Conservation (phyloP, 2,888 invertebrate genomes). For the Rhamnusium bicolor region DNA sequence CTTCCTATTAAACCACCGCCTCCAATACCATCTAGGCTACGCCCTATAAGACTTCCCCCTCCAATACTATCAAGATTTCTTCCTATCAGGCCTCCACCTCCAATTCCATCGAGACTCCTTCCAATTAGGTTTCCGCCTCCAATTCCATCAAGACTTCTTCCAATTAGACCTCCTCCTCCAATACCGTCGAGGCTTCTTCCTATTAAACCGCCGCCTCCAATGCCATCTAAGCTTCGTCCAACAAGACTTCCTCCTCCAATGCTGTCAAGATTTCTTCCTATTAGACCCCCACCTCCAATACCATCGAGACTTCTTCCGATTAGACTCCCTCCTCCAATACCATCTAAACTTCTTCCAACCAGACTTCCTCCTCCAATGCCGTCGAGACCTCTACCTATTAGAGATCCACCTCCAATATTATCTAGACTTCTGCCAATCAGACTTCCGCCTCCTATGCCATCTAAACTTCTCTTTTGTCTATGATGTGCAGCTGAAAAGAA, state of each 20-base stretch:
- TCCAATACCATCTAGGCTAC: background rate
- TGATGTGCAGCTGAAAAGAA: background rate
- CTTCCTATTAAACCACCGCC: background rate
- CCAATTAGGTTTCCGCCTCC: background rate
- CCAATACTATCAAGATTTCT: background rate
- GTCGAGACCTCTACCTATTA: background rate
- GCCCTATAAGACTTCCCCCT: background rate
- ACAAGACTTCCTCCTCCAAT: background rate
- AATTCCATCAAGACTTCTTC: background rate
- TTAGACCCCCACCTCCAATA: background rate
- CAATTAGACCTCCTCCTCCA: slow-evolving; percentile 40
- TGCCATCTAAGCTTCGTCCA: background rate
- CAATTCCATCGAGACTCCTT: background rate
- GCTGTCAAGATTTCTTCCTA: background rate
- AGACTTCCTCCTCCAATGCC: background rate
- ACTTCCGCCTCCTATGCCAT: background rate
- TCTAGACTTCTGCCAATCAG: background rate
- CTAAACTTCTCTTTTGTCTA: background rate
- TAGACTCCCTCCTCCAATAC: background rate
- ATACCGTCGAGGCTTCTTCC: slow-evolving; percentile 47
- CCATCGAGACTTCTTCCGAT: background rate
- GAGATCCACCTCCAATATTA: background rate
- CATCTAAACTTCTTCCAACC: background rate
- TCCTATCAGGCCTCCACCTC: background rate
- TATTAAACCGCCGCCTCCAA: background rate